phyloP scores from a whole-genome alignment of 2,113 vertebrate species.

The Cariama cristata region DNA sequence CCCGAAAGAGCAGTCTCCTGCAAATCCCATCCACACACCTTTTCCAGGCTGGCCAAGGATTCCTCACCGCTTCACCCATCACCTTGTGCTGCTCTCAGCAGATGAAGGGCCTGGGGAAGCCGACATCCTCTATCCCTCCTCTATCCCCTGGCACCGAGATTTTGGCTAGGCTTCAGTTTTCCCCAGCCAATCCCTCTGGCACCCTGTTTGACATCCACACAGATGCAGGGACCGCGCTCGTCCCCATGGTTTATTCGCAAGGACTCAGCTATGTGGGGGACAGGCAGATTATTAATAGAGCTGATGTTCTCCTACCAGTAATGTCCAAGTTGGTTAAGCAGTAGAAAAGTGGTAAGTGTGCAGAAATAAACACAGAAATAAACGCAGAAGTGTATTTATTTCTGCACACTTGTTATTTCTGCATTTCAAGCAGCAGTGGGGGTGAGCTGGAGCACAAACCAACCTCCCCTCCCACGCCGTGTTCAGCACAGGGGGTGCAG shows the following conservation, averaged over 20 bases:
- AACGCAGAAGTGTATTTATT: neutral
- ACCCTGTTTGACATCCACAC: neutral
- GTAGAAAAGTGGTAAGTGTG: neutral
- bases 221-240: rapidly evolving
- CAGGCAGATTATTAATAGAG: neutral
- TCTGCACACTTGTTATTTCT: neutral
- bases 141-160: neutral
- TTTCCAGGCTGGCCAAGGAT: neutral
- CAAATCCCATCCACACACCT: neutral
- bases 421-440: neutral
- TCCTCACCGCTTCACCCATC: neutral
- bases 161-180: neutral
- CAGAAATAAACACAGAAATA: neutral
- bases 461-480: rapidly evolving
- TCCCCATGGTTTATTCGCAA: neutral
- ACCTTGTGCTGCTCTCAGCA: neutral
- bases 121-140: neutral
- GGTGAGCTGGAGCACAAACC: neutral
- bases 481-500: neutral
- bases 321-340: neutral
- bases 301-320: neutral
- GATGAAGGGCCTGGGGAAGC: neutral
- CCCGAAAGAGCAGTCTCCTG: rapidly evolving
- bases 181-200: neutral
- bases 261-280: neutral